phyloP scores from a whole-genome alignment of 1,140 invertebrate genomes.

The Brachionus plicatilis region DNA sequence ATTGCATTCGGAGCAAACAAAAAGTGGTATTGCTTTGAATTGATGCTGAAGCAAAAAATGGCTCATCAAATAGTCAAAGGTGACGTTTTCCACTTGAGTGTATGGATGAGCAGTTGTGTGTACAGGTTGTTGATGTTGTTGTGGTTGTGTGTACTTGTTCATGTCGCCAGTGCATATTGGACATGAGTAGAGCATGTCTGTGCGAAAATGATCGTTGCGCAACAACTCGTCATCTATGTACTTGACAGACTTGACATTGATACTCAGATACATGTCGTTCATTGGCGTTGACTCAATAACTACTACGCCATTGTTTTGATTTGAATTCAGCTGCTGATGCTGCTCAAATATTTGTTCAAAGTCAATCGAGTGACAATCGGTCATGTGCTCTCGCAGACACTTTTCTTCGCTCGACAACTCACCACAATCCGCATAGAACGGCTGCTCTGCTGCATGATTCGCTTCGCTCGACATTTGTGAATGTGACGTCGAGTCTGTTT shows the following conservation, averaged over 20 bases:
- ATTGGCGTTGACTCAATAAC: conserved; percentile 36
- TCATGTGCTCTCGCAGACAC: neutral
- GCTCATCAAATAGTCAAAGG: conserved; percentile 20
- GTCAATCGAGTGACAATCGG: conserved; percentile 28
- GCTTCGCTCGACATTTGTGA: no score
- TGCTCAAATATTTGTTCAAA: conserved; percentile 37
- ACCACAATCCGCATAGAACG: neutral
- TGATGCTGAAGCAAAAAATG: conserved; percentile 11
- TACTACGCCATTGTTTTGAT: conserved; percentile 3
- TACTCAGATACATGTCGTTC: conserved; percentile 30
- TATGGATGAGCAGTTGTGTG: neutral
- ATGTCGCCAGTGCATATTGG: conserved; percentile 37
- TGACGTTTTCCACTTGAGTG: conserved; percentile 20
- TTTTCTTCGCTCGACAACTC: neutral
- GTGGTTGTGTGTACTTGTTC: neutral
- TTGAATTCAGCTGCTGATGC: conserved; percentile 34
- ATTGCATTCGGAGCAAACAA: conserved; percentile 33
- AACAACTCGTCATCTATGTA: conserved; percentile 33
- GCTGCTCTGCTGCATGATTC: neutral
- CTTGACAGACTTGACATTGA: conserved; percentile 13
- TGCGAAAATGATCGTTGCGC: conserved; percentile 1
- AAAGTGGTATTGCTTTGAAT: conserved; percentile 36
- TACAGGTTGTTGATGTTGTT: neutral
- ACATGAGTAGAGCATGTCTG: conserved; percentile 32
- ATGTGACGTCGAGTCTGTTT: neutral